Evolutionary conservation across 2,797 vertebrate species (phyloP).

Genomic region (Phataginus tetradactyla): DNA sequence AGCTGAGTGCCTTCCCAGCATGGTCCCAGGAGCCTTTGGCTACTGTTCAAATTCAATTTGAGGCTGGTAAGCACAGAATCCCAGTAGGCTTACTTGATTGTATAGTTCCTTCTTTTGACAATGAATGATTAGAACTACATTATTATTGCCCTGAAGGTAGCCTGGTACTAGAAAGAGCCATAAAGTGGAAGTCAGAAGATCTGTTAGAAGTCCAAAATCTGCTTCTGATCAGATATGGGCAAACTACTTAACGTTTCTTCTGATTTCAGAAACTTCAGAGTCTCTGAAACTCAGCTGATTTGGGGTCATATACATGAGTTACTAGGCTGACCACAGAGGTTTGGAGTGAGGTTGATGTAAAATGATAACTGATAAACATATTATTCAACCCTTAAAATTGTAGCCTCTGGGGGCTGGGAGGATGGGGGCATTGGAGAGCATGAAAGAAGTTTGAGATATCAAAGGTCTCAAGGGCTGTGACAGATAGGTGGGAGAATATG

Average conservation of each 20-base stretch:
- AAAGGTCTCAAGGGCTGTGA: background rate
- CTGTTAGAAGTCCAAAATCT: background rate
- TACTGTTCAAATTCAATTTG: background rate
- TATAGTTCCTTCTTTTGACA: conserved; percentile 5
- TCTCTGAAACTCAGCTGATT: background rate
- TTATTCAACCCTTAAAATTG: background rate
- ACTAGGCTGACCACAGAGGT: background rate
- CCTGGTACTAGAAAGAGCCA: background rate
- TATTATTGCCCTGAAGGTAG: background rate
- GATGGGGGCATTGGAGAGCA: background rate
- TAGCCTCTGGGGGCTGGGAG: background rate
- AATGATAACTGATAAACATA: background rate
- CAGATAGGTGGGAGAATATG: background rate
- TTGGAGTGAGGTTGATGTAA: background rate
- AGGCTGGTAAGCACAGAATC: background rate
- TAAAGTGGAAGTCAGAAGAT: background rate
- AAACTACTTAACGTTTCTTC: background rate
- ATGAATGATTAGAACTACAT: background rate
- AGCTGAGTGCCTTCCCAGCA: background rate
- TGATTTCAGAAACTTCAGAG: too few relatives aligned
- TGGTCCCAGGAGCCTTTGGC: background rate
- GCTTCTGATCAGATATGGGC: background rate
- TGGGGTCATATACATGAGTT: background rate
- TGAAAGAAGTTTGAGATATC: background rate
- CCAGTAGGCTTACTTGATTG: background rate